These are phyloP conservation scores for Globodera rostochiensis DNA, from an alignment of 1,140 invertebrate species.

Conservation along the genomic window DNA sequence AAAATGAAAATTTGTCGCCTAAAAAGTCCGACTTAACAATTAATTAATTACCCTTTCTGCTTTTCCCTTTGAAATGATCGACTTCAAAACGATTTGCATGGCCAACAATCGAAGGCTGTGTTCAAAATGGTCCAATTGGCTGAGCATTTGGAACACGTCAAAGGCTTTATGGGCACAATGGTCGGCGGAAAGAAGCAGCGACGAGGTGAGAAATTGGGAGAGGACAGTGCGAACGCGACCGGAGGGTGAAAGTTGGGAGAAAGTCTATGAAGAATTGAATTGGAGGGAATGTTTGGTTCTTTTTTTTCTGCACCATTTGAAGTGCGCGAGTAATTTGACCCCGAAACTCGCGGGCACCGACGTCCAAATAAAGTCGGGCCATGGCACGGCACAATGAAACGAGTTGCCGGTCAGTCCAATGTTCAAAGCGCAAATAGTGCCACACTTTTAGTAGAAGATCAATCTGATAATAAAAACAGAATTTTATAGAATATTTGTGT, in stretches of 20 bases:
- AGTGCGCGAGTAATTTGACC: not conserved
- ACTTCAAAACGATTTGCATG: not conserved
- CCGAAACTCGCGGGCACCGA: not conserved
- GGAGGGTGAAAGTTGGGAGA: not conserved
- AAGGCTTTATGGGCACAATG: not conserved
- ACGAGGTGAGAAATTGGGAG: not conserved
- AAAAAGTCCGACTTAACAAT: too few species aligned
- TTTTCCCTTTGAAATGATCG: not conserved
- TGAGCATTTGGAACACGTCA: not conserved
- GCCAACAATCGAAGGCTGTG: not conserved
- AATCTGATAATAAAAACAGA: not conserved
- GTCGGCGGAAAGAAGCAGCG: not conserved
- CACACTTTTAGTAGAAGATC: not conserved
- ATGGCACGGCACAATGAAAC: not conserved
- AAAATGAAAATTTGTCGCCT: too few species aligned
- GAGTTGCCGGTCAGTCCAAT: not conserved
- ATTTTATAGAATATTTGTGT: too few species aligned
- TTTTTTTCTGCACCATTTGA: not conserved
- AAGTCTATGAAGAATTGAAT: not conserved
- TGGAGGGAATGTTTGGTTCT: not conserved
- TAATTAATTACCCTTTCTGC: too few species aligned
- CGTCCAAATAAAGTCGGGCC: not conserved
- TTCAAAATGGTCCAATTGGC: not conserved
- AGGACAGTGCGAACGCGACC: not conserved
- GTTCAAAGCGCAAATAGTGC: not conserved